Conservation (phyloP, 2,113 vertebrate genomes). For the Heloderma charlesbogerti region DNA sequence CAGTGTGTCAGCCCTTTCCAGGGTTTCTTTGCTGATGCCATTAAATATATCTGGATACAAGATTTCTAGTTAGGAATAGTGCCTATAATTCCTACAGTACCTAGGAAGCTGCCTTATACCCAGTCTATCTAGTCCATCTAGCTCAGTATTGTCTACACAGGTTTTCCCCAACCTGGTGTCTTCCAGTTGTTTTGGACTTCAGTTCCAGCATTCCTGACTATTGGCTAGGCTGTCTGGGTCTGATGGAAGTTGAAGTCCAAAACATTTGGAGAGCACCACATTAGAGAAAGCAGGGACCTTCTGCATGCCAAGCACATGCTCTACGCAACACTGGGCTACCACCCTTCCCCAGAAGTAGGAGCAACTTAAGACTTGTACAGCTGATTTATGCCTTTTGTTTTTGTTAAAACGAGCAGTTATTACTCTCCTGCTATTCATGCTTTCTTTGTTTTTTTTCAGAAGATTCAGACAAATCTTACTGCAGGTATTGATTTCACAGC, state of each 20-base stretch:
- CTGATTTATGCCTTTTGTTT: neutral
- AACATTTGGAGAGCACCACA: no score
- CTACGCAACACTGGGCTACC: neutral
- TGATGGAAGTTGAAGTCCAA: no score
- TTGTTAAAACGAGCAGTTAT: neutral
- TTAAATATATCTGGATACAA: constrained; percentile 84
- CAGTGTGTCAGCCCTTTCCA: constrained; percentile 73
- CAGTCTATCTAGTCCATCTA: no score
- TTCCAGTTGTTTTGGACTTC: no score
- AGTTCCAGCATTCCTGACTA: no score
- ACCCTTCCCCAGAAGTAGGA: neutral
- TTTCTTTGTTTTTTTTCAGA: no score
- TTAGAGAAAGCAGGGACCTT: neutral
- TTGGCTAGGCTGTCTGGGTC: no score
- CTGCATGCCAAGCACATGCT: neutral
- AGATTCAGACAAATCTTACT: no score
- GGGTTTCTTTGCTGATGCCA: constrained; percentile 75
- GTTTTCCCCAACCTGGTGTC: no score
- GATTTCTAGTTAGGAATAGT: neutral
- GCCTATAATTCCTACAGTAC: neutral
- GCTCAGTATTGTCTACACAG: neutral
- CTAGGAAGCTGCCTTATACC: neutral
- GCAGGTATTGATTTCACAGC: no score
- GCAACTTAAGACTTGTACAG: neutral
- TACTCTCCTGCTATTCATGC: no score